These are phyloP conservation scores for Rhagoletis zephyria DNA, from an alignment of 1,140 invertebrate species.

Conservation along the genomic window DNA sequence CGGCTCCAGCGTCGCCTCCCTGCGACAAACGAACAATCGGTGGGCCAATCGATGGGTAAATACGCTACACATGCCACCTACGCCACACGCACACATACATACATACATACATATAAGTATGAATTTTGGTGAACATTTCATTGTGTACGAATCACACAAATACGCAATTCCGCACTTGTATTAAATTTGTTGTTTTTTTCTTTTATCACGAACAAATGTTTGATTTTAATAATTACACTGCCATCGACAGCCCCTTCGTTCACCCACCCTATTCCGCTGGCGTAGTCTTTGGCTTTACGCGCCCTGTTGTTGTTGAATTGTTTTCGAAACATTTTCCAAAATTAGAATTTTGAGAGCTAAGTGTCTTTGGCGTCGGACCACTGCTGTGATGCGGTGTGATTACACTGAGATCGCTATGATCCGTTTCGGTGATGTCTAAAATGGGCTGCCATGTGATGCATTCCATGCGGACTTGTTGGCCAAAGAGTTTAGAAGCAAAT, in stretches of 20 bases:
- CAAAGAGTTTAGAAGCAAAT: not conserved
- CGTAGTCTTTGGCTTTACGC: not conserved
- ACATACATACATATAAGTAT: not conserved
- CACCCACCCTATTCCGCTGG: not conserved
- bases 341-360: conserved; percentile 7
- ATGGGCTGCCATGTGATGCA: conserved; percentile 31
- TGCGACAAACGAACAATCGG: not conserved
- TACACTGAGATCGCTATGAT: conserved; percentile 6
- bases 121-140: no score
- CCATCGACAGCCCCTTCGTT: not conserved
- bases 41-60: not conserved
- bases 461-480: not conserved
- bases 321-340: conserved; percentile 11
- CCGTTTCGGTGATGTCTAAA: not conserved
- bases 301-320: not conserved
- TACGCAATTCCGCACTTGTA: not conserved
- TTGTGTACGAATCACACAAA: not conserved
- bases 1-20: not conserved
- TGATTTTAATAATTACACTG: conserved; percentile 26
- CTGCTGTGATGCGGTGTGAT: conserved; percentile 18
- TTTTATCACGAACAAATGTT: not conserved
- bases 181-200: not conserved
- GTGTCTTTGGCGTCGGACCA: not conserved
- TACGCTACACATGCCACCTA: not conserved
- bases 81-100: not conserved